phyloP scores from a whole-genome alignment of 2,113 vertebrate species.

The Fulica atra region DNA sequence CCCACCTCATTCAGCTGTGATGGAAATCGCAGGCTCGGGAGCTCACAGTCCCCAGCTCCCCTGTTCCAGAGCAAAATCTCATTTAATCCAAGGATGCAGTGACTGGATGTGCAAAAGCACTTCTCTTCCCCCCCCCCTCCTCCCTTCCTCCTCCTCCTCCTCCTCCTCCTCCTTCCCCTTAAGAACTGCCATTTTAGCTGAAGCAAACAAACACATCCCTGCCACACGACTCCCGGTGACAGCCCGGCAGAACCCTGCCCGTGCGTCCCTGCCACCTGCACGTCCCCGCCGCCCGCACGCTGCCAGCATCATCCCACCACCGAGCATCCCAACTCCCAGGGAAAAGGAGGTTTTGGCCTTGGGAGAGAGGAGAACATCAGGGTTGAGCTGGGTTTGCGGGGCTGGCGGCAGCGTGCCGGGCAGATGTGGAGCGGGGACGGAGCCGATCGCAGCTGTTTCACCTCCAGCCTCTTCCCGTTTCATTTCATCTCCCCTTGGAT shows the following conservation, averaged over 20 bases:
- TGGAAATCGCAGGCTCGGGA: slow-evolving; percentile 10
- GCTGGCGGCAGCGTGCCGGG: neutral
- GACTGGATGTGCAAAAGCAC: slow-evolving; percentile 37
- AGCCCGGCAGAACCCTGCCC: neutral
- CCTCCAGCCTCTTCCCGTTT: slow-evolving; percentile 53
- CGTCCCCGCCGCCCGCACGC: neutral
- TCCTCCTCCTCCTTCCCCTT: neutral
- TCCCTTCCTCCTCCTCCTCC: no score
- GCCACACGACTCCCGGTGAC: neutral
- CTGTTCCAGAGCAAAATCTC: slow-evolving; percentile 27
- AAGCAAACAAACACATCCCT: slow-evolving; percentile 48
- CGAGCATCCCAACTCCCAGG: neutral
- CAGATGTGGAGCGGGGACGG: neutral
- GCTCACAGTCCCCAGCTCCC: slow-evolving; percentile 25
- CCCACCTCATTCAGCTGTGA: neutral
- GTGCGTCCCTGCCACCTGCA: no score
- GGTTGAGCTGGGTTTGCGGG: neutral
- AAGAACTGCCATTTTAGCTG: slow-evolving; percentile 65
- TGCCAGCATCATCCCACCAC: neutral
- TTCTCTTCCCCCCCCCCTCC: neutral
- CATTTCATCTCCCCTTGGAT: slow-evolving; percentile 56
- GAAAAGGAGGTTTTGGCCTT: neutral
- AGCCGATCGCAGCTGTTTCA: slow-evolving; percentile 27
- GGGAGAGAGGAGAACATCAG: neutral
- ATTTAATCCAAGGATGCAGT: slow-evolving; percentile 27